Conservation (phyloP, 2,888 invertebrate genomes). For the Scaptomyza polygonia region DNA sequence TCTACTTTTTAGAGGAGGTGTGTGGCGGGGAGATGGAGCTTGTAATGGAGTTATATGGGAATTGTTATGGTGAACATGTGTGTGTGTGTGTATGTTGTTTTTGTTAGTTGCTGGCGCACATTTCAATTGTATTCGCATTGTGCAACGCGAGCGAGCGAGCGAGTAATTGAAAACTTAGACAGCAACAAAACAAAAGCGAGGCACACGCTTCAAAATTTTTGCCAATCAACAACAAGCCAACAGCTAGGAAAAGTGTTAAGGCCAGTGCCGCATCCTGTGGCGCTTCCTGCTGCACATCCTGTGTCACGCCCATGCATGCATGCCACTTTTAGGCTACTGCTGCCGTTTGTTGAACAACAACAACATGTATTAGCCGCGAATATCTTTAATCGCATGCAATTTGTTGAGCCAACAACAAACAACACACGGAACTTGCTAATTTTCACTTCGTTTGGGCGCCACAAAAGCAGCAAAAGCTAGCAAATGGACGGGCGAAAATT, state of each 20-base stretch:
- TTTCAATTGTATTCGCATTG: conserved; percentile 71
- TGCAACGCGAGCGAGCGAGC: conserved; percentile 42
- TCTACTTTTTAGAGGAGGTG: conserved; percentile 40
- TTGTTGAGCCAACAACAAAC: conserved; percentile 45
- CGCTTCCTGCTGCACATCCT: conserved; percentile 59
- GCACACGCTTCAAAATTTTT: conserved; percentile 53
- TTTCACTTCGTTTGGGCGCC: conserved; percentile 69
- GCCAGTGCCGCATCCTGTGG: conserved; percentile 46
- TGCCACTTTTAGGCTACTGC: conserved; percentile 12
- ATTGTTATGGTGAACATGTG: conserved; percentile 5
- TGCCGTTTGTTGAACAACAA: conserved; percentile 73
- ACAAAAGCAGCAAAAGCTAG: conserved; percentile 13
- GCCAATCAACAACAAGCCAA: conserved; percentile 58
- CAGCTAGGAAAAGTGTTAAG: conserved; percentile 36
- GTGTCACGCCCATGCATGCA: conserved; percentile 27
- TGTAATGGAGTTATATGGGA: not conserved
- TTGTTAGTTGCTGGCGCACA: conserved; percentile 44
- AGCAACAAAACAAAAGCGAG: conserved; percentile 36
- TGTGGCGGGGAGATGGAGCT: not conserved
- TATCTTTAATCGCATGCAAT: conserved; percentile 77
- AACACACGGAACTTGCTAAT: conserved; percentile 67
- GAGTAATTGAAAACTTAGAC: conserved; percentile 75
- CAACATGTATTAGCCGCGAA: conserved; percentile 78
- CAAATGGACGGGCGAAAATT: not conserved
- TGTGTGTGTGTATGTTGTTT: conserved; percentile 33